A percentile compares a stretch with the other conserved stretches of the same genome.
Evolutionary conservation across 2,888 invertebrate genomes (phyloP).

Genomic region (Xanthostigma xanthostigma): DNA sequence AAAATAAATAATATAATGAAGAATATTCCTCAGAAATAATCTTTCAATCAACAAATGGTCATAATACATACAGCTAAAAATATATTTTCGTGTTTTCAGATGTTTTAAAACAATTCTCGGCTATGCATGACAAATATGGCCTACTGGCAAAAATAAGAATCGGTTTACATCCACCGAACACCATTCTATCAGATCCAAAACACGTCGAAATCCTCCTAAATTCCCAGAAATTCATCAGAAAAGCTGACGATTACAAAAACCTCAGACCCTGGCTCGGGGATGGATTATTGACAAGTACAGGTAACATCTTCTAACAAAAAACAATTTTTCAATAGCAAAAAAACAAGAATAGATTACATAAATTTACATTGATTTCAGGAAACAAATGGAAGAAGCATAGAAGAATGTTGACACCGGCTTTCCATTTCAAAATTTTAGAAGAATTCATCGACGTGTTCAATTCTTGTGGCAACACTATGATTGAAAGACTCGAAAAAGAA

Average conservation of each 20-base stretch:
- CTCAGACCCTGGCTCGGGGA: conserved; percentile 15
- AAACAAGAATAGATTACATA: too few relatives aligned
- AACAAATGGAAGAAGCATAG: not conserved
- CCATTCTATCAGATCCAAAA: conserved; percentile 9
- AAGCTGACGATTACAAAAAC: conserved; percentile 12
- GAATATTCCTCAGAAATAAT: too few relatives aligned
- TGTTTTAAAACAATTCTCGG: too few relatives aligned
- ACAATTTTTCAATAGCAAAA: not conserved
- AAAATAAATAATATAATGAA: too few relatives aligned
- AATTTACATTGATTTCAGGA: not conserved
- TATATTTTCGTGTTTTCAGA: too few relatives aligned
- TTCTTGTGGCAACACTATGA: not conserved
- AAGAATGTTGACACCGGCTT: conserved; percentile 1
- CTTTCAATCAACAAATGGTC: too few relatives aligned
- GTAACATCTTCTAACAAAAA: conserved; percentile 5
- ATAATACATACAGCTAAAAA: too few relatives aligned
- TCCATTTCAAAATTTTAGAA: conserved; percentile 1
- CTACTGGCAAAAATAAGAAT: too few relatives aligned
- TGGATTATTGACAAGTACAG: conserved; percentile 14
- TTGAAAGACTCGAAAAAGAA: not conserved
- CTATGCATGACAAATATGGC: too few relatives aligned
- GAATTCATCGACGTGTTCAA: conserved; percentile 3
- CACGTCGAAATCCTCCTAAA: conserved; percentile 11
- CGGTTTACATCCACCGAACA: too few relatives aligned
- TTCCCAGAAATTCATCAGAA: conserved; percentile 12